Percentiles rank a stretch among this genome's conserved stretches.
Conservation (phyloP, 1,140 invertebrate genomes). For the Danaus plexippus region DNA sequence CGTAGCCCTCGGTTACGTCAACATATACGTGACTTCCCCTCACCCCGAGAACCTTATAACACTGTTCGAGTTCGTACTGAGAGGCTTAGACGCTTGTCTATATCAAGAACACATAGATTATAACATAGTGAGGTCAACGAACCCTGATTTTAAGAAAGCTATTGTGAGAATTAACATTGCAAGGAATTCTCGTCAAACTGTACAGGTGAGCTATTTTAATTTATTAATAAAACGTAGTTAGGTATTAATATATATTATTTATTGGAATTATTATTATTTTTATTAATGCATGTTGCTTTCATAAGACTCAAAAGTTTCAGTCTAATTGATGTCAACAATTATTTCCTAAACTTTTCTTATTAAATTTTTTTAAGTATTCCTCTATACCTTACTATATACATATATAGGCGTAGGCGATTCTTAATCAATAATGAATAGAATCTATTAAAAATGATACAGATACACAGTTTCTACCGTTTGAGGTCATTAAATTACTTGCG, state of each 20-base stretch:
- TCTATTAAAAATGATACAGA: background rate
- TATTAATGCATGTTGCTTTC: too few species aligned
- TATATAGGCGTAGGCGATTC: too few species aligned
- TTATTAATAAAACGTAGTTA: too few species aligned
- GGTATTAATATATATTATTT: too few species aligned
- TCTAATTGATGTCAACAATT: too few species aligned
- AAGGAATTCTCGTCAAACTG: constrained; percentile 95
- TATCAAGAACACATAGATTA: constrained; percentile 98
- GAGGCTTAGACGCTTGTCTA: constrained; percentile 94
- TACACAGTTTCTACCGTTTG: background rate
- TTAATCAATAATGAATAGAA: background rate
- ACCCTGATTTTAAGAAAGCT: constrained; percentile 97
- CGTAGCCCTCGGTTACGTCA: constrained; percentile 93
- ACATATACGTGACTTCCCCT: constrained; percentile 98
- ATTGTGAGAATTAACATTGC: constrained; percentile 94
- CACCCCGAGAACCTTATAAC: constrained; percentile 99
- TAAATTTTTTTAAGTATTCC: constrained; percentile 7
- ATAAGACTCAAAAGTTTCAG: too few species aligned
- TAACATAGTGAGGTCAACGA: constrained; percentile 94
- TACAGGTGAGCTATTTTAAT: constrained; percentile 78
- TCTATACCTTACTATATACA: background rate
- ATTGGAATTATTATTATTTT: too few species aligned
- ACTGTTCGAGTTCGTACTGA: constrained; percentile 97
- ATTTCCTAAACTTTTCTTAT: background rate
- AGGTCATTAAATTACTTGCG: background rate